phyloP scores from a whole-genome alignment of 2,888 invertebrate species.

The Tridacna crocea region DNA sequence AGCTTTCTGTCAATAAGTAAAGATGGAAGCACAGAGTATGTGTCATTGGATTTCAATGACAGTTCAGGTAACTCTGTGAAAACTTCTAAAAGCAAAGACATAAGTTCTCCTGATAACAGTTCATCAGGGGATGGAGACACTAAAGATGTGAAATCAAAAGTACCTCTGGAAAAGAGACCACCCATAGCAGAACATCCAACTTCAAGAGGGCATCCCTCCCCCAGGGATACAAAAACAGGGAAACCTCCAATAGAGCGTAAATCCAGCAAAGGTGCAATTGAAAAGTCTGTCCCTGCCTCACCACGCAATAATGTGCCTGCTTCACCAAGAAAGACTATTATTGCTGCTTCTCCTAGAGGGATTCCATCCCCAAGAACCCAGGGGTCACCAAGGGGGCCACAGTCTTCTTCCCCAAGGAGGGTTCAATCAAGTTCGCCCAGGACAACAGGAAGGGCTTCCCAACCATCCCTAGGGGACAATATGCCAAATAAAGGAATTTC shows the following conservation, averaged over 20 bases:
- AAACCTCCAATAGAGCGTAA: conserved; percentile 54
- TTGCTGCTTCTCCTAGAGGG: conserved; percentile 53
- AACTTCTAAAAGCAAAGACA: conserved; percentile 25
- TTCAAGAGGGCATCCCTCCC: conserved; percentile 1
- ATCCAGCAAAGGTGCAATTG: conserved; percentile 30
- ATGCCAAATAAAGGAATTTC: neutral
- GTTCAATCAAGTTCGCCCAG: conserved; percentile 25
- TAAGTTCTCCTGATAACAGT: conserved; percentile 9
- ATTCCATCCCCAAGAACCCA: conserved; percentile 41
- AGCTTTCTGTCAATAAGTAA: conserved; percentile 55
- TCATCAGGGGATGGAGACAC: neutral
- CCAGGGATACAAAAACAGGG: conserved; percentile 1
- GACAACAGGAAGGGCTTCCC: conserved; percentile 22
- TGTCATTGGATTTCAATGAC: conserved; percentile 47
- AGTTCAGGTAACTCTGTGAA: conserved; percentile 21
- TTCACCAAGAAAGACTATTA: conserved; percentile 44
- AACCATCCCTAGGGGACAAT: conserved; percentile 39
- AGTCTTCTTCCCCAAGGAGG: conserved; percentile 9
- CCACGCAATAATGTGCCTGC: conserved; percentile 34
- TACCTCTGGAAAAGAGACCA: conserved; percentile 15
- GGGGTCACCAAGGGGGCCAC: conserved; percentile 44
- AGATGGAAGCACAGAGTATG: conserved; percentile 58
- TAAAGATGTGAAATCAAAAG: conserved; percentile 2
- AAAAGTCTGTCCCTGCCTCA: conserved; percentile 38
- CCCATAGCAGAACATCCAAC: conserved; percentile 15